Evolutionary conservation across 2,888 invertebrate genomes (phyloP), one percentile per base, ranked within the genome.

Genomic region (Hydriomena furcata): DNA sequence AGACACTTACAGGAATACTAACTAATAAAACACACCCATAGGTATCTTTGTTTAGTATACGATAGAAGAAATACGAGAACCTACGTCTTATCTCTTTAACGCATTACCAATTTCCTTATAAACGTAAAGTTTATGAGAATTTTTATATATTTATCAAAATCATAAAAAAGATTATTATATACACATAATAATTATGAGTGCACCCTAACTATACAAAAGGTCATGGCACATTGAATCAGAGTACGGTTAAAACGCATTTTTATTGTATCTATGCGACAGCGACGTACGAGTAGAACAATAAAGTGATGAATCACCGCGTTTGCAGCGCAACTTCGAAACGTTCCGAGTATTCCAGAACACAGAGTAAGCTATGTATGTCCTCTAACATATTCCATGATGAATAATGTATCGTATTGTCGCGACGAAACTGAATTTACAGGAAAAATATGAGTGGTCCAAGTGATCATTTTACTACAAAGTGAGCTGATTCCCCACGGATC

Each of bases 401-500:
- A 80, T 82, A 79, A 78, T 76, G 76, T 73, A 74, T 73, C 68
- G 64, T 69, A 63, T 72, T 66, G 73, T 68, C 71, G 71, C 73
- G 75, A 68, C 71, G 58, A 60, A 68, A 73, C 71, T 74, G 63
- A 79, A 72, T 83, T 79, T 78, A 79, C 73, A 76, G 78, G 77
- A 71, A 70, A 76, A 73, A 81, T 79, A 81, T 80, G 78, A 78
- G 77, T 76, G 71, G 74, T 65, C 69, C 75, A 71, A 80, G 75
- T 78, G 78, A 82, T 85, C 76, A 83, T 87, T 84, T 86, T 85
- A 74, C 75, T 81, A 82, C 77, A 76, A 77, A 80, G 80, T 71
- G 82, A 80, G 80, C 79, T 80, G 85, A 85, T 84, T 84, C 86
- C 83, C 86, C 81, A 78, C 79, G 86, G 86, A 86, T 86, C 78